Conservation (phyloP, 2,113 vertebrate species). For the Pelodiscus sinensis region DNA sequence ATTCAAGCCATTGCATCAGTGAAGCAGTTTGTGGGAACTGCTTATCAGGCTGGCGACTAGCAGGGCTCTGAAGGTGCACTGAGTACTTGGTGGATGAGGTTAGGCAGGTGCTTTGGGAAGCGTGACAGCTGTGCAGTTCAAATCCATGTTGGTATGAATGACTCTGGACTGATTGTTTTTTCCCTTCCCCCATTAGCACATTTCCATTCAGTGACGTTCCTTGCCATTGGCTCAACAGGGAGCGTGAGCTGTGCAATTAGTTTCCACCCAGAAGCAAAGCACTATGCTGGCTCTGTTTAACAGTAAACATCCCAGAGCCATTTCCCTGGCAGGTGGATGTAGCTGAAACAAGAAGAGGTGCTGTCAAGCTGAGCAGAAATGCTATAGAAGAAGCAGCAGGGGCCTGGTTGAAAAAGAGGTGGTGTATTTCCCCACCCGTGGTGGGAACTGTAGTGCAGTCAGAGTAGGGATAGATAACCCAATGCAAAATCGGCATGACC, state of each 20-base stretch:
- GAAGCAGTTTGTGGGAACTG: background rate
- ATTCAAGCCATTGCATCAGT: background rate
- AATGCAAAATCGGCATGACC: background rate
- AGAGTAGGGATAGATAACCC: background rate
- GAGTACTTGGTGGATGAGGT: background rate
- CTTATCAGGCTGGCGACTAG: background rate
- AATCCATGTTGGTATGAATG: background rate
- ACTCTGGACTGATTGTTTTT: background rate
- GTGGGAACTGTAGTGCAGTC: background rate
- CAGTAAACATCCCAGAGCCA: background rate
- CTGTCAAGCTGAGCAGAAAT: background rate
- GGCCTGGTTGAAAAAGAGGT: background rate
- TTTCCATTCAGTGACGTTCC: background rate
- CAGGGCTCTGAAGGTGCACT: background rate
- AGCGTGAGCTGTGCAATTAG: background rate
- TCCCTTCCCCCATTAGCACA: background rate
- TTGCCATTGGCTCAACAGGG: background rate
- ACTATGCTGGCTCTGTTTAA: background rate
- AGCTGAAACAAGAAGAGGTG: background rate
- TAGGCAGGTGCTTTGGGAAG: background rate
- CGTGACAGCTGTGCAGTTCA: background rate
- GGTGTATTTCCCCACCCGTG: background rate
- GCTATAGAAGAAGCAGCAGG: background rate
- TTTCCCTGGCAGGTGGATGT: background rate
- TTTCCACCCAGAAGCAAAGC: background rate